Evolutionary conservation across 2,888 invertebrate species (phyloP).

Genomic region (Tachystola acroxantha): DNA sequence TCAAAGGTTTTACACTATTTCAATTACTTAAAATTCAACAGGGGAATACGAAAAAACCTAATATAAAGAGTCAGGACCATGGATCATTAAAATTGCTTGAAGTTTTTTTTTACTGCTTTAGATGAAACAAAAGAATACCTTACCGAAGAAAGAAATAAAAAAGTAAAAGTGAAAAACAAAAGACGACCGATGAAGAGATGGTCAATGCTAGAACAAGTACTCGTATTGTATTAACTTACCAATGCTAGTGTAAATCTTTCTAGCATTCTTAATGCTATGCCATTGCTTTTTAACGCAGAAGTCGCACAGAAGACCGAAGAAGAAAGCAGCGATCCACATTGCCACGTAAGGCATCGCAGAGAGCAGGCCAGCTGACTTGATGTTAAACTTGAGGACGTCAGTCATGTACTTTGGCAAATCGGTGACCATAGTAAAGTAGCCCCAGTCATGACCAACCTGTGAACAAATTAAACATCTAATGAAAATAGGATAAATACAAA

Average conservation of each 20-base stretch:
- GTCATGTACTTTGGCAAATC: constrained; percentile 85
- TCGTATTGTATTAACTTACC: constrained; percentile 78
- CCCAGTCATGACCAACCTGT: constrained; percentile 84
- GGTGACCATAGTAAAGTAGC: constrained; percentile 84
- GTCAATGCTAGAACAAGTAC: too few relatives aligned
- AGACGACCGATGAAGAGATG: too few relatives aligned
- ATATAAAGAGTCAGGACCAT: too few relatives aligned
- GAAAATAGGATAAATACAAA: too few relatives aligned
- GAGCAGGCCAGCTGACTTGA: constrained; percentile 80
- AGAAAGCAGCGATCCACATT: constrained; percentile 82
- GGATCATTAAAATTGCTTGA: too few relatives aligned
- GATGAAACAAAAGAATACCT: too few relatives aligned
- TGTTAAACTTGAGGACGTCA: constrained; percentile 82
- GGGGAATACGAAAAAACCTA: too few relatives aligned
- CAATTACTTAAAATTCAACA: too few relatives aligned
- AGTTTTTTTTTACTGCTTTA: too few relatives aligned
- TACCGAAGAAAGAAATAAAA: too few relatives aligned
- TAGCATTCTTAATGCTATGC: constrained; percentile 76
- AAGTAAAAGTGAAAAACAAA: too few relatives aligned
- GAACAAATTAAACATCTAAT: background rate
- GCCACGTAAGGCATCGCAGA: constrained; percentile 82
- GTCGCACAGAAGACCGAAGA: constrained; percentile 84
- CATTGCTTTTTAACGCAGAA: constrained; percentile 80
- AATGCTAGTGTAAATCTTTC: constrained; percentile 83
- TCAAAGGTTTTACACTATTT: too few relatives aligned